Base-by-base conservation (phyloP, 1,140 invertebrate species). In the Nephila pilipes region DNA sequence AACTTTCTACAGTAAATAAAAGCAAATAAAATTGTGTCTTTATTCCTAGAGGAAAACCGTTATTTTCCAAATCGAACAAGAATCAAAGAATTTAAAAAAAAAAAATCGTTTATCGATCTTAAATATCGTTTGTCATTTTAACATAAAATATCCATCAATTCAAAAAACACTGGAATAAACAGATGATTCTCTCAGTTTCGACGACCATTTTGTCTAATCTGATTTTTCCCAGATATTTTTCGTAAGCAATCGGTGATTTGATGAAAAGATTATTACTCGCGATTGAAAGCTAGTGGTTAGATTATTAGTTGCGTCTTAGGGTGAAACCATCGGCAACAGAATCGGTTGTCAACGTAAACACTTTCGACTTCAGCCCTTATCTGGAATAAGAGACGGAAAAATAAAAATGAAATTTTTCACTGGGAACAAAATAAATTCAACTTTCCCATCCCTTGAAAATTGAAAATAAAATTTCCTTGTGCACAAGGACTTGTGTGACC, bases 381-480 rank as follows among this genome's bases (percentile, higher is more conserved):
- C 69, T 18, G 69, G 29, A 75, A 75, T 75, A 32, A 75, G 29
- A 75, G 69, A 29, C 12, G 69, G 69, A 75, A 75, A 75, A 75
- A 75, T 32, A 32, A 75, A 75, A 75, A 75, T 75, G 16, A 75
- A 75, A 75, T 75, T 75, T 75, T 75, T 75, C 81, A 55, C 81
- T 55, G 38, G 81, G 81, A 83, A 83, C 46, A 57, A 83, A 83
- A 83, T 83, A 55, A 83, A 55, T 54, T 83, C 54, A 55, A 83
- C 81, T 55, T 83, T 83, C 81, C 81, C 81, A 83, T 83, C 38
- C 81, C 81, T 83, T 83, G 81, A 83, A 57, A 79, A 83, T 83
- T 54, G 81, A 83, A 57, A 55, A 83, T 55, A 83, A 83, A 83
- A 83, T 83, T 83, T 83, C 81, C 81, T 83, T 83, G n/a, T 55